These are phyloP conservation scores for Parnassius smintheus DNA, from an alignment of 2,888 invertebrate species.

Conservation along the genomic window DNA sequence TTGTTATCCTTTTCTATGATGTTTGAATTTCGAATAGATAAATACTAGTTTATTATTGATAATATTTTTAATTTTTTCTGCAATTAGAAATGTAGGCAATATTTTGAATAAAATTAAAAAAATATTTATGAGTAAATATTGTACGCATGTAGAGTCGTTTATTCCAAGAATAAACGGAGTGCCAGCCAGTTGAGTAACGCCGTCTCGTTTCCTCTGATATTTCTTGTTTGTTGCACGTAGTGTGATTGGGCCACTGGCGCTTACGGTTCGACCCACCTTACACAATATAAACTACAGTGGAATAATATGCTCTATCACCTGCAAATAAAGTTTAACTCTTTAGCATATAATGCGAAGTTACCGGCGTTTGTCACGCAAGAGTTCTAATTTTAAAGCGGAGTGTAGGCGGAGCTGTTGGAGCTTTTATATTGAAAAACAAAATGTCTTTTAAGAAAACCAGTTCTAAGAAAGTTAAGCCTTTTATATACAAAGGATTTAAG, in stretches of 20 bases:
- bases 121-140: not conserved
- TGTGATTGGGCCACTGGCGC: slow-evolving; percentile 77
- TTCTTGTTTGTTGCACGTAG: slow-evolving; percentile 77
- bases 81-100: not conserved
- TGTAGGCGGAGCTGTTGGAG: slow-evolving; percentile 79
- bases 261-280: slow-evolving; percentile 80
- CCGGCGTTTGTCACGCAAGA: slow-evolving; percentile 80
- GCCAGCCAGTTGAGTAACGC: slow-evolving; percentile 43
- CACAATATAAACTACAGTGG: slow-evolving; percentile 67
- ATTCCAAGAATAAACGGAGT: not conserved
- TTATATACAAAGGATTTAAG: slow-evolving; percentile 71
- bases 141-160: slow-evolving; percentile 2
- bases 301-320: slow-evolving; percentile 76
- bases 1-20: slow-evolving; percentile 14
- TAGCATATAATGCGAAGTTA: slow-evolving; percentile 74
- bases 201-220: slow-evolving; percentile 69
- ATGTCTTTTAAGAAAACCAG: slow-evolving; percentile 78
- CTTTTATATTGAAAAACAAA: slow-evolving; percentile 79
- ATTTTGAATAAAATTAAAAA: not conserved
- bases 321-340: slow-evolving; percentile 78
- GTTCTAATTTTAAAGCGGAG: slow-evolving; percentile 81
- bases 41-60: slow-evolving; percentile 6
- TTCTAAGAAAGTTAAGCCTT: slow-evolving; percentile 79
- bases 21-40: slow-evolving; percentile 18
- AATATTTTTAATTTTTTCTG: slow-evolving; percentile 1